phyloP scores from a whole-genome alignment of 2,888 invertebrate genomes.

The Epinotia bilunana region DNA sequence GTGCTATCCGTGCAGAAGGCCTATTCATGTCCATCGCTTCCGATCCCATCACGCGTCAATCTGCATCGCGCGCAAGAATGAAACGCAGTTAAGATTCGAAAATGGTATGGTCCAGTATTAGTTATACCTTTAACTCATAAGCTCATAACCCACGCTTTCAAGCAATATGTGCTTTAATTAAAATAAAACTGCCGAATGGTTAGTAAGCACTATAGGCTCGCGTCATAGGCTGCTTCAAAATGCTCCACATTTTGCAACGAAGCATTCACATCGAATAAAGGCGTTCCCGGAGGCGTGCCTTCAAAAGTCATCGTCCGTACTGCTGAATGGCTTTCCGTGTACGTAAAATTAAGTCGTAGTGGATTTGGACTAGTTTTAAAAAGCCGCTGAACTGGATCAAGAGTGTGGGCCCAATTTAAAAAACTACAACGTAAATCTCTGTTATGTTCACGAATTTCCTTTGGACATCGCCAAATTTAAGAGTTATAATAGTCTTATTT shows the following conservation, averaged over 20 bases:
- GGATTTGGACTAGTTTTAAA: slow-evolving; percentile 49
- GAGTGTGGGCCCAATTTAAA: not conserved
- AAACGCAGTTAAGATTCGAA: not conserved
- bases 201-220: slow-evolving; percentile 35
- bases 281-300: slow-evolving; percentile 49
- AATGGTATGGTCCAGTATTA: not conserved
- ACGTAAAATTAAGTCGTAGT: slow-evolving; percentile 58
- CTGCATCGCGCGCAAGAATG: not conserved
- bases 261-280: slow-evolving; percentile 58
- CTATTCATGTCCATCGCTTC: not conserved
- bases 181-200: slow-evolving; percentile 2
- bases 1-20: not conserved
- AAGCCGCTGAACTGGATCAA: slow-evolving; percentile 1
- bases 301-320: slow-evolving; percentile 51
- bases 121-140: not conserved
- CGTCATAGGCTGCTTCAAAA: slow-evolving; percentile 19
- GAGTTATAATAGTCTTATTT: too few species aligned
- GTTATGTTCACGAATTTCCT: too few species aligned
- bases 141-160: not conserved
- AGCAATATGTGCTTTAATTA: not conserved
- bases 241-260: slow-evolving; percentile 41
- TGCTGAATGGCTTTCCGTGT: slow-evolving; percentile 53
- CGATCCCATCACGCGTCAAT: not conserved
- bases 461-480: too few species aligned
- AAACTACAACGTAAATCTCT: not conserved